Base-by-base conservation (phyloP, 2,888 invertebrate species). In the Autographa gamma region DNA sequence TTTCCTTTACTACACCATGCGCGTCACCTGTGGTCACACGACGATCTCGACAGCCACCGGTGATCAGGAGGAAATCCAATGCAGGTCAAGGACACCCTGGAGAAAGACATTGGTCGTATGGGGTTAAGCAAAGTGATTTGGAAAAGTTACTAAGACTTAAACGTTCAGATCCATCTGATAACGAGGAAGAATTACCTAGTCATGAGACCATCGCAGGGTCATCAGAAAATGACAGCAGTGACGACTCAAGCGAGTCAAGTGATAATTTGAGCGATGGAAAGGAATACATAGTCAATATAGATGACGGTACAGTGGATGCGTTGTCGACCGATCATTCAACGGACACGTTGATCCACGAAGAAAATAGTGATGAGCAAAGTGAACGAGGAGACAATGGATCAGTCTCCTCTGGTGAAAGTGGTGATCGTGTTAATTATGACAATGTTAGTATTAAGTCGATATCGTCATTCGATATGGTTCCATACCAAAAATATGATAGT, bases 381-480 rank as follows among this genome's bases (percentile, higher is more conserved):
- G 93, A 93, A 73, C 91, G 88, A 67, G 91, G 89, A 48, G 95
- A 94, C 77, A 90, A 92, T 83, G 82, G 87, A 41, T 94, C 95
- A 1, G 83, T 89, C 43, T 88, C 84, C 68, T 94, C 93, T 19
- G 92, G 90, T 85, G 92, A 89, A 77, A 93, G 92, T 81, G 93
- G 90, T 82, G 92, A 88, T 81, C 93, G 90, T 85, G 91, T 90
- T 87, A 94, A 95, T 88, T 95, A 92, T 88, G 95, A 95, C 86
- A 95, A 95, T 92, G 91, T 95, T 91, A 95, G 95, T 88, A 95
- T 95, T 88, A 95, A 95, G 79, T 95, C 95, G 7, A 93, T 95
- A 85, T 95, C 95, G 16, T 95, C 95, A 14, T 92, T 95, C 69
- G 95, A 96, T 83, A 95, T 95, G 95, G 93, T 95, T 77, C 95